A percentile compares a stretch with the other conserved stretches of the same genome.
Evolutionary conservation across 92 coral and sea anemone species (phyloP).

Genomic region (Blastomussa wellsi): DNA sequence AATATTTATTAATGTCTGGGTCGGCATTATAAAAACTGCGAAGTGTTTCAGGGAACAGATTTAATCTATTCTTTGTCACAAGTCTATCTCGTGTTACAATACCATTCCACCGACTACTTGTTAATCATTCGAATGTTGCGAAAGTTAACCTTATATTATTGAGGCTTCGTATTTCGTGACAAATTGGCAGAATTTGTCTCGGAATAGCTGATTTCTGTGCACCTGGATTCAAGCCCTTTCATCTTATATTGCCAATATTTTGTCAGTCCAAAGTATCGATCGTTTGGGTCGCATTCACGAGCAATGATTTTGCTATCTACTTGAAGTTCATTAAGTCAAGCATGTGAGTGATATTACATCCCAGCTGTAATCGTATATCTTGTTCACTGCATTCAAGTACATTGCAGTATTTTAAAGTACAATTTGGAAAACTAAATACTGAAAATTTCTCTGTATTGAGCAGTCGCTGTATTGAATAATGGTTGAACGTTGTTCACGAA

Average conservation of each 20-base stretch:
- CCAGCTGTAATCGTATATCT: neutral
- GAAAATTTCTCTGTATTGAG: conserved; percentile 21
- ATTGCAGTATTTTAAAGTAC: conserved; percentile 19
- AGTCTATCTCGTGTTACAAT: neutral
- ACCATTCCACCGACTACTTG: neutral
- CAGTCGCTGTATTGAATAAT: no score
- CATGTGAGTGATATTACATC: conserved; percentile 9
- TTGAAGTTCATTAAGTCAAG: conserved; percentile 17
- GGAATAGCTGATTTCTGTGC: neutral
- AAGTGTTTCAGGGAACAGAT: neutral
- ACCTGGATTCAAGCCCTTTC: neutral
- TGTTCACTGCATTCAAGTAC: conserved; percentile 4
- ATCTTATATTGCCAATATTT: conserved; percentile 9
- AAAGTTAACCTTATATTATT: neutral
- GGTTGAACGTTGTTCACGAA: neutral
- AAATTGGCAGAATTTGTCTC: neutral
- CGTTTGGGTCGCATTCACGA: neutral
- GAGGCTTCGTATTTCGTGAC: neutral
- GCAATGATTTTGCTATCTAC: neutral
- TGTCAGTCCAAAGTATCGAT: conserved; percentile 2
- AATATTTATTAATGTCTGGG: neutral
- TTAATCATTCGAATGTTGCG: neutral
- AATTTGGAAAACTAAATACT: conserved; percentile 17
- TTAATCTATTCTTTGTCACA: neutral
- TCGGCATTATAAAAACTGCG: neutral